These are phyloP conservation scores for Champsocephalus gunnari DNA, from an alignment of 2,797 vertebrate genomes.

Conservation along the genomic window DNA sequence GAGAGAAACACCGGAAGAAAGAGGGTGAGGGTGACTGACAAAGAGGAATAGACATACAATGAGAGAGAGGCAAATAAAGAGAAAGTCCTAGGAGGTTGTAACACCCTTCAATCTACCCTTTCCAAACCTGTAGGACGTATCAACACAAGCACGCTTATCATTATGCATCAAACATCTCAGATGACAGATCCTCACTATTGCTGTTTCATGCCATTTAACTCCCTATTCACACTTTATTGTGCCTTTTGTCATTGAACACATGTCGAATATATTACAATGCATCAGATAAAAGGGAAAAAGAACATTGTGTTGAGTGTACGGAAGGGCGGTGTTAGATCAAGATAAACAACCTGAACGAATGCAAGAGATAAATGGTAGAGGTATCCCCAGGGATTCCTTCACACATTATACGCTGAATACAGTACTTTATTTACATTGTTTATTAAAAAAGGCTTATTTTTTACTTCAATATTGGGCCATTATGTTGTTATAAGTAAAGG, in stretches of 20 bases:
- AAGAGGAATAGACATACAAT: conserved; percentile 7
- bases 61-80: conserved; percentile 19
- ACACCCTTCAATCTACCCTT: conserved; percentile 19
- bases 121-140: conserved; percentile 27
- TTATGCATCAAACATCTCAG: conserved; percentile 28
- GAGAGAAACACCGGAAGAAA: conserved; percentile 33
- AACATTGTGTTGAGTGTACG: neutral
- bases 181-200: conserved; percentile 24
- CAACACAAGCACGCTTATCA: conserved; percentile 29
- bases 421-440: neutral
- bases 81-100: conserved; percentile 23
- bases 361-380: neutral
- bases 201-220: conserved; percentile 23
- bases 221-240: neutral
- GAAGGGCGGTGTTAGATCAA: neutral
- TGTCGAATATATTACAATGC: conserved; percentile 2
- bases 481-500: too few species aligned
- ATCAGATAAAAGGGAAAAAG: conserved; percentile 3
- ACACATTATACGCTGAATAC: neutral
- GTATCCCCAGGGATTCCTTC: neutral
- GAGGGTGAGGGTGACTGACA: conserved; percentile 20
- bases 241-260: neutral
- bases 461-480: too few species aligned
- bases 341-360: neutral
- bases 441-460: neutral